Evolutionary conservation across 2,888 invertebrate species (phyloP).

Genomic region (Dynastes grantii): DNA sequence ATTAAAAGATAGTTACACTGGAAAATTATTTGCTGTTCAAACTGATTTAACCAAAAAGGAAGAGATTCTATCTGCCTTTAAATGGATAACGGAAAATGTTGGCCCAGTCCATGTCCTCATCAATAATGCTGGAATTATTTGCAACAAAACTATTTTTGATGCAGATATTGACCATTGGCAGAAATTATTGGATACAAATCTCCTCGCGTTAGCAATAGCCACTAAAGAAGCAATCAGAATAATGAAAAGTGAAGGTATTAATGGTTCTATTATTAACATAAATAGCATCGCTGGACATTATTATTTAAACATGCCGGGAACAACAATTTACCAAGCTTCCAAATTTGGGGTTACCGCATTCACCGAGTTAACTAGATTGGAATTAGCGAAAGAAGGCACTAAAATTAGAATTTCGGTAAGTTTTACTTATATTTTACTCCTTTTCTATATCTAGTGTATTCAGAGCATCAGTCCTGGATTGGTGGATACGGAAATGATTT

Average conservation of each 20-base stretch:
- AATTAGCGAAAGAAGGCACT: constrained; percentile 27
- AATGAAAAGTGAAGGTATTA: constrained; percentile 32
- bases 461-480: constrained; percentile 79
- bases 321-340: constrained; percentile 35
- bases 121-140: constrained; percentile 33
- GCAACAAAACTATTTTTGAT: constrained; percentile 1
- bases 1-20: constrained; percentile 13
- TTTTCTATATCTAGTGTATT: background rate
- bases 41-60: constrained; percentile 35
- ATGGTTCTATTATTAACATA: constrained; percentile 46
- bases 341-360: constrained; percentile 41
- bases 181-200: constrained; percentile 39
- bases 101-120: constrained; percentile 42
- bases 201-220: constrained; percentile 12
- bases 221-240: constrained; percentile 40
- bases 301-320: background rate
- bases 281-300: constrained; percentile 38
- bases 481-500: constrained; percentile 72
- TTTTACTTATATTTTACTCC: background rate
- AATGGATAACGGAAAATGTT: constrained; percentile 40
- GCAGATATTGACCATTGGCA: constrained; percentile 10
- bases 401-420: constrained; percentile 45
- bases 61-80: constrained; percentile 38
- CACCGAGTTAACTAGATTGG: constrained; percentile 27
- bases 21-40: constrained; percentile 33